Evolutionary conservation across 2,113 vertebrate genomes (phyloP).

Genomic region (Coptodon bakossiorum): DNA sequence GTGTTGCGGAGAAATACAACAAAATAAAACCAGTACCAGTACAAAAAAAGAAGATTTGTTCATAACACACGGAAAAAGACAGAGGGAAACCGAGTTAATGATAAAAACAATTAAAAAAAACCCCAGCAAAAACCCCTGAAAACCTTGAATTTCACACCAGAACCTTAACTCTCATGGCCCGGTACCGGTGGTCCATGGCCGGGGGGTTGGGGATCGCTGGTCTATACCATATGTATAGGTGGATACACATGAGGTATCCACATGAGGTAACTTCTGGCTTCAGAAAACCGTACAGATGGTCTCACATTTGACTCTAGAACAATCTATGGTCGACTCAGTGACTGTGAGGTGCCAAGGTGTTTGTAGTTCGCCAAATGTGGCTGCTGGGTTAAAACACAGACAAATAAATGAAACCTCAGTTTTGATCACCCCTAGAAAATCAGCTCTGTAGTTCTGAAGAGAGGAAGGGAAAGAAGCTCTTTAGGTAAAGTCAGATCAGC

Average conservation of each 20-base stretch:
- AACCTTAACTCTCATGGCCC: not conserved
- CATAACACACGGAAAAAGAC: not conserved
- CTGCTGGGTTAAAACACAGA: not conserved
- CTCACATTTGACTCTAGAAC: not conserved
- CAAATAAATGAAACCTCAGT: not conserved
- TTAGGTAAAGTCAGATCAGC: not conserved
- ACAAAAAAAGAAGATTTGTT: not conserved
- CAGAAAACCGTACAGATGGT: not conserved
- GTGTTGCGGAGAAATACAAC: not conserved
- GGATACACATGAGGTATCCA: not conserved
- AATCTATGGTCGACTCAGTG: not conserved
- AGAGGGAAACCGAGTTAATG: rapidly evolving
- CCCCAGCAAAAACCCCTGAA: not conserved
- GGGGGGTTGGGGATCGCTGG: not conserved
- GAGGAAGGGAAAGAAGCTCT: not conserved
- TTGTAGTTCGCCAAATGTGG: not conserved
- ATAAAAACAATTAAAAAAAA: not conserved
- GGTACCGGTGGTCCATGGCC: not conserved
- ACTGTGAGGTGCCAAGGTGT: not conserved
- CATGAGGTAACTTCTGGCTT: not conserved
- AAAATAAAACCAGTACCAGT: not conserved
- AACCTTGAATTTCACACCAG: not conserved
- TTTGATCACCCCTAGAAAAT: not conserved
- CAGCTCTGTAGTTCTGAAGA: not conserved
- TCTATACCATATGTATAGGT: not conserved